These are phyloP conservation scores for Aspidapion aeneum DNA, from an alignment of 2,888 invertebrate genomes.

Conservation along the genomic window DNA sequence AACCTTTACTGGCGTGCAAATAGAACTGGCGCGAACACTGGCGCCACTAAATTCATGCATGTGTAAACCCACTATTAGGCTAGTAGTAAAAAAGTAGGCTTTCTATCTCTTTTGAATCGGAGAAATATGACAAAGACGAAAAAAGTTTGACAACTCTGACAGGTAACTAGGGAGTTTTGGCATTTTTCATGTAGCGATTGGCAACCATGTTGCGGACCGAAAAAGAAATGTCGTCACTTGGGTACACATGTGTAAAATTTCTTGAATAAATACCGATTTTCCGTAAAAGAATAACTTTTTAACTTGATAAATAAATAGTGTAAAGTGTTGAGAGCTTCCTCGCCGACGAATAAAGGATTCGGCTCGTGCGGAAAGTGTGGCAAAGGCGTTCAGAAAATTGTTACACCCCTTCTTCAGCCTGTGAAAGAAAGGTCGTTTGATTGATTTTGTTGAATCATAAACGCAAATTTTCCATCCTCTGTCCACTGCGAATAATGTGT, in stretches of 20 bases:
- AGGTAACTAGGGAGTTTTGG: background rate
- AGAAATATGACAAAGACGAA: no score
- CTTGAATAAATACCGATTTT: constrained; percentile 39
- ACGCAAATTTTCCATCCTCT: constrained; percentile 9
- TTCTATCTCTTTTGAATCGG: no score
- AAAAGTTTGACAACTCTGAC: no score
- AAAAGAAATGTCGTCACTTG: constrained; percentile 47
- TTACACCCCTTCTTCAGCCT: constrained; percentile 38
- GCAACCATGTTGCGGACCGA: constrained; percentile 30
- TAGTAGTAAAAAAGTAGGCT: no score
- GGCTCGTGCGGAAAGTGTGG: constrained; percentile 22
- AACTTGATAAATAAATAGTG: background rate
- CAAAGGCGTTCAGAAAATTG: constrained; percentile 19
- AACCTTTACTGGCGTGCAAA: no score
- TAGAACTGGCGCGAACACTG: no score
- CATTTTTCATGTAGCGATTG: constrained; percentile 6
- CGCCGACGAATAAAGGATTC: background rate
- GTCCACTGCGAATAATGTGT: constrained; percentile 17
- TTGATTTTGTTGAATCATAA: constrained; percentile 34
- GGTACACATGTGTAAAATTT: constrained; percentile 49
- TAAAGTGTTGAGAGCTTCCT: background rate
- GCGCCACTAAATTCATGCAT: no score
- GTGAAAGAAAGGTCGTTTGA: constrained; percentile 35
- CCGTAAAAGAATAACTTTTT: constrained; percentile 23
- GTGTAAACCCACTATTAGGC: no score